Percentiles rank a stretch among this genome's conserved stretches.
Evolutionary conservation across 2,797 vertebrate genomes (phyloP).

Genomic region (Crotalus adamanteus): DNA sequence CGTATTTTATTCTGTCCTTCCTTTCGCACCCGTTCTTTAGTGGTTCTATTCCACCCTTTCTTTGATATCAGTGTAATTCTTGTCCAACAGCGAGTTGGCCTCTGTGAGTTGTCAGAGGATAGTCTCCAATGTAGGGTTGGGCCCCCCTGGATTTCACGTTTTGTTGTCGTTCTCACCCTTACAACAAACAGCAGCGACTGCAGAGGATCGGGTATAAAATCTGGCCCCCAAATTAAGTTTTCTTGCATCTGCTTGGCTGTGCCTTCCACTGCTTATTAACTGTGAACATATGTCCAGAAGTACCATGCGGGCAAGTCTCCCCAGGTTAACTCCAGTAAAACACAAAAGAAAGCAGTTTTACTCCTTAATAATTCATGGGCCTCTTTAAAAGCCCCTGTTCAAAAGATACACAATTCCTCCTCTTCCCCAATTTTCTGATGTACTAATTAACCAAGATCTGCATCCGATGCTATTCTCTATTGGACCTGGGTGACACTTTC

Average conservation of each 20-base stretch:
- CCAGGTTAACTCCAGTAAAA: conserved; percentile 60
- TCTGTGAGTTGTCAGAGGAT: not conserved
- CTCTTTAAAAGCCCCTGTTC: conserved; percentile 63
- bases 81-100: too few relatives aligned
- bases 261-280: conserved; percentile 30
- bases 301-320: conserved; percentile 34
- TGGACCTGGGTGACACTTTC: conserved; percentile 64
- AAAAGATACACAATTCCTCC: conserved; percentile 64
- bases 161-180: not conserved
- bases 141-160: not conserved
- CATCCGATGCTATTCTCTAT: conserved; percentile 63
- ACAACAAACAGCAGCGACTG: not conserved
- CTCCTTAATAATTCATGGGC: conserved; percentile 62
- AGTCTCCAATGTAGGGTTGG: not conserved
- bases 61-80: too few relatives aligned
- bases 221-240: not conserved
- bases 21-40: too few relatives aligned
- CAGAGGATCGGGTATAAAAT: not conserved
- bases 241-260: not conserved
- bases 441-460: conserved; percentile 68
- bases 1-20: too few relatives aligned
- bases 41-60: too few relatives aligned
- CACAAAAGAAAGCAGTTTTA: conserved; percentile 56
- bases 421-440: conserved; percentile 66
- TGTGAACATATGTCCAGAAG: conserved; percentile 36